Evolutionary conservation across 2,113 vertebrate genomes (phyloP).

Genomic region (rat (Rattus norvegicus)): GRCr8 NC_086021.1:121194501-121195000

Average conservation of each 20-base stretch:
- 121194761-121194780: slow-evolving; percentile 49
- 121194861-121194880: slow-evolving; percentile 16
- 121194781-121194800: slow-evolving; percentile 37
- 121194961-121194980: not conserved
- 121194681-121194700: slow-evolving; percentile 6
- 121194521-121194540: not conserved
- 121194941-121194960: not conserved
- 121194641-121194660: not conserved
- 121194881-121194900: slow-evolving; percentile 60
- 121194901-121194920: slow-evolving; percentile 13
- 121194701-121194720: not conserved
- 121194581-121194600: not conserved
- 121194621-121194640: not conserved
- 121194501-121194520: not conserved
- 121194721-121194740: slow-evolving; percentile 46
- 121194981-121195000: slow-evolving; percentile 82
- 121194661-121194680: not conserved
- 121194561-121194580: not conserved
- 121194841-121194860: slow-evolving; percentile 38
- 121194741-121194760: slow-evolving; percentile 39
- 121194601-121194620: not conserved
- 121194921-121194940: slow-evolving; percentile 49
- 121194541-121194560: not conserved
- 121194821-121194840: slow-evolving; percentile 21
- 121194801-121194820: not conserved